Evolutionary conservation across 2,797 vertebrate species (phyloP).

Genomic region (Prionace glauca): DNA sequence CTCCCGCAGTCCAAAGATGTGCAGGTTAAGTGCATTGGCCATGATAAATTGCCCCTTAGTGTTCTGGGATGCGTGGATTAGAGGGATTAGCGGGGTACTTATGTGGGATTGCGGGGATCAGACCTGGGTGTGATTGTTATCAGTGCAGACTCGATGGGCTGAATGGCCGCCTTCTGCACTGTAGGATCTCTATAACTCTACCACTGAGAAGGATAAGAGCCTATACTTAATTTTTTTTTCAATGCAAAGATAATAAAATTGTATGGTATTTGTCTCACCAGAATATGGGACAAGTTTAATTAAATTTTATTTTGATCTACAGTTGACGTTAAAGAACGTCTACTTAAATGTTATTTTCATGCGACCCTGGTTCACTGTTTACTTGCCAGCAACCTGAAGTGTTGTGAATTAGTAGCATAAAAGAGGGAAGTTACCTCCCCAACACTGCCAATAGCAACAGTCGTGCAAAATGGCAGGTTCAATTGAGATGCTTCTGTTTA

Average conservation of each 20-base stretch:
- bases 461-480: not conserved
- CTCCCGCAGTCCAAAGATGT: too few relatives aligned
- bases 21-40: too few relatives aligned
- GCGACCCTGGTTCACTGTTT: not conserved
- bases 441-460: slow-evolving; percentile 2
- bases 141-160: too few relatives aligned
- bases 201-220: not conserved
- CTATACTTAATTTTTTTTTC: not conserved
- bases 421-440: not conserved
- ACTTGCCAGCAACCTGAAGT: not conserved
- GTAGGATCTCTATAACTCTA: too few relatives aligned
- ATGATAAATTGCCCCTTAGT: too few relatives aligned
- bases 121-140: too few relatives aligned
- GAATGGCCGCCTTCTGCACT: too few relatives aligned
- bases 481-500: slow-evolving; percentile 6
- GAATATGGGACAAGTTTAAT: not conserved
- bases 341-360: not conserved
- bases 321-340: not conserved
- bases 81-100: too few relatives aligned
- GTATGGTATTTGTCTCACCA: not conserved
- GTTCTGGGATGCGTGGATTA: too few relatives aligned
- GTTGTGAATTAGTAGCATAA: not conserved
- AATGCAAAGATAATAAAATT: not conserved
- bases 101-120: too few relatives aligned
- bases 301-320: not conserved